Conservation (phyloP, 2,113 vertebrate genomes). For the Crotalus tigris region DNA sequence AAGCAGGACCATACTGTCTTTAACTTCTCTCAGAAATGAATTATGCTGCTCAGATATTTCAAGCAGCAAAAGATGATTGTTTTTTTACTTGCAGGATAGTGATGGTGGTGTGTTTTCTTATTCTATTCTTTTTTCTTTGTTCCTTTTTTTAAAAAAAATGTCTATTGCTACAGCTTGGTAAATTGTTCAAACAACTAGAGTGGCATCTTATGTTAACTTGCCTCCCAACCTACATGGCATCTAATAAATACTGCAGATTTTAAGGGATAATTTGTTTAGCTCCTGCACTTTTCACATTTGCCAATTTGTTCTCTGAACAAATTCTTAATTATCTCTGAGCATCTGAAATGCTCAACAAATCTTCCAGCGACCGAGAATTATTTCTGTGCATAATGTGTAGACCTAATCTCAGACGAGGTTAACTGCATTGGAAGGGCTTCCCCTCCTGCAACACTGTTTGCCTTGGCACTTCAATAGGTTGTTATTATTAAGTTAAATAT, state of each 20-base stretch:
- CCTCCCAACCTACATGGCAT: slow-evolving; percentile 40
- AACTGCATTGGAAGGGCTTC: slow-evolving; percentile 43
- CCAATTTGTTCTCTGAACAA: slow-evolving; percentile 67
- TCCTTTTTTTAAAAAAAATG: neutral
- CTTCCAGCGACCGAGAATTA: slow-evolving; percentile 51
- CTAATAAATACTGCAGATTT: slow-evolving; percentile 56
- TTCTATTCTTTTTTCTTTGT: neutral
- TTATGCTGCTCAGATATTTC: neutral
- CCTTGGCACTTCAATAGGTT: neutral
- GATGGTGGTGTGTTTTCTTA: rapidly evolving
- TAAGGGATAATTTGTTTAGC: slow-evolving; percentile 60
- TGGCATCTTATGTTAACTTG: slow-evolving; percentile 45
- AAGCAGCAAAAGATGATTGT: neutral
- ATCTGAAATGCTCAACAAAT: slow-evolving; percentile 58
- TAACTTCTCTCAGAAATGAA: neutral
- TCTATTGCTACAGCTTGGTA: neutral
- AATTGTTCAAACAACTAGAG: slow-evolving; percentile 13
- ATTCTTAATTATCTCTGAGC: slow-evolving; percentile 65
- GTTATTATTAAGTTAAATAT: too few relatives aligned
- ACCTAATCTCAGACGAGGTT: slow-evolving; percentile 50
- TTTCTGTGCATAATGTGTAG: slow-evolving; percentile 61
- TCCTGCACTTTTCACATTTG: slow-evolving; percentile 61
- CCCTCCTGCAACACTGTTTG: neutral
- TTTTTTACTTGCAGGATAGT: neutral
- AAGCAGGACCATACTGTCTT: neutral